phyloP scores from a whole-genome alignment of 1,140 invertebrate species.

The Battus philenor region DNA sequence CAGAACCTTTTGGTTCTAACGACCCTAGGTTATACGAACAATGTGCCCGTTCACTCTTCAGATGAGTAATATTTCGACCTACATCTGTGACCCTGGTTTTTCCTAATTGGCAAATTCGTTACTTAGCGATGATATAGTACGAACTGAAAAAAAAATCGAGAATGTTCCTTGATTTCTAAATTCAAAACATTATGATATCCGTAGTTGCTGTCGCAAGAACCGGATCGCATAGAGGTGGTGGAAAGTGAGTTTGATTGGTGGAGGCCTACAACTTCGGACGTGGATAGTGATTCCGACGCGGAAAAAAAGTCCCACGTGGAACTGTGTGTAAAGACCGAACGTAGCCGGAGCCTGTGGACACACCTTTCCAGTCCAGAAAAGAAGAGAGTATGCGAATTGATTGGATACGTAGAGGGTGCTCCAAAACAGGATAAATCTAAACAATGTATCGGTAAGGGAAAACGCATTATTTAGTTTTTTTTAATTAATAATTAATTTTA shows the following conservation, averaged over 20 bases:
- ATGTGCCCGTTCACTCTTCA: no score
- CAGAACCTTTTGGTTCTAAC: no score
- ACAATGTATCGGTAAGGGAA: slow-evolving; percentile 74
- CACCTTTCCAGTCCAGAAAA: slow-evolving; percentile 82
- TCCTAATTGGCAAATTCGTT: no score
- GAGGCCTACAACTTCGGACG: slow-evolving; percentile 46
- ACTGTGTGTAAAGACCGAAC: slow-evolving; percentile 68
- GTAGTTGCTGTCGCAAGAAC: slow-evolving; percentile 77
- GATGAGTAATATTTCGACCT: no score
- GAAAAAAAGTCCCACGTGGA: slow-evolving; percentile 42
- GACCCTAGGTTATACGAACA: no score
- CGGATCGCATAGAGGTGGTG: slow-evolving; percentile 74
- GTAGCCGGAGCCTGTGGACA: slow-evolving; percentile 78
- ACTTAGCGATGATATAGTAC: no score
- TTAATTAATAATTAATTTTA: no score
- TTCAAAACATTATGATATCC: no score
- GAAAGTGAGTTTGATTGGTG: slow-evolving; percentile 76
- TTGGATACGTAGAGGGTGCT: slow-evolving; percentile 72
- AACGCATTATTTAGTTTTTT: slow-evolving; percentile 3
- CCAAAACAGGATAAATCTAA: slow-evolving; percentile 71
- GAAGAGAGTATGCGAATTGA: slow-evolving; percentile 79
- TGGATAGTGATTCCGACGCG: slow-evolving; percentile 36
- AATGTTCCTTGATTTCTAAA: no score
- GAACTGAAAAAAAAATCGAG: no score
- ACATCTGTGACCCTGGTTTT: no score